A percentile compares a stretch with the other conserved stretches of the same genome.
phyloP scores from a whole-genome alignment of 2,113 vertebrate species.

The Sinocyclocheilus grahami region DNA sequence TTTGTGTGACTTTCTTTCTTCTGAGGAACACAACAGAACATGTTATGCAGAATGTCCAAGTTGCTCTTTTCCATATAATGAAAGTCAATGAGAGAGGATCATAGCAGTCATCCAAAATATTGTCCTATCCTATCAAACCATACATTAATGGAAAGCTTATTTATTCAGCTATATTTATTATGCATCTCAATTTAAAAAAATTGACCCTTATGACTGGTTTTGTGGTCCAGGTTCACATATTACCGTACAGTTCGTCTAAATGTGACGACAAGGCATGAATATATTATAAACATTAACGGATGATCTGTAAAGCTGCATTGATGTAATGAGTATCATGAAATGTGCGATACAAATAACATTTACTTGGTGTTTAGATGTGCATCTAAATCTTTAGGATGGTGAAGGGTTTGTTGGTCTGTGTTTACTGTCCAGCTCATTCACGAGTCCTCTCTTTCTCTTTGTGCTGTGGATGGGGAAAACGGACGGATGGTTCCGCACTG shows the following conservation, averaged over 20 bases:
- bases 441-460: conserved; percentile 60
- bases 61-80: background rate
- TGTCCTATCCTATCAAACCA: no score
- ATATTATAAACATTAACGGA: background rate
- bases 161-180: no score
- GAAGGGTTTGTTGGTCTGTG: background rate
- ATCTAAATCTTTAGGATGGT: background rate
- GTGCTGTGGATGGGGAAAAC: conserved; percentile 84
- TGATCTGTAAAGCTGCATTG: background rate
- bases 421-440: background rate
- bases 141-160: no score
- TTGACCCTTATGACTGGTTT: no score
- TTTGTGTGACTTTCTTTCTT: background rate
- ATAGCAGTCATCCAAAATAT: background rate
- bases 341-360: background rate
- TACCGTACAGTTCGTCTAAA: no score
- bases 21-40: background rate
- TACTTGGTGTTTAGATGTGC: background rate
- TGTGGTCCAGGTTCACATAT: background rate
- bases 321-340: background rate
- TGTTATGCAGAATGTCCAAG: background rate
- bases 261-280: background rate
- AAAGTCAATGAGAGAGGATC: background rate
- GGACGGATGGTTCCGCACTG: conserved; percentile 73
- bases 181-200: no score